Evolutionary conservation across 2,888 invertebrate species (phyloP), one percentile per base, ranked within the genome.

Genomic region (Pollenia griseotomentosa): DNA sequence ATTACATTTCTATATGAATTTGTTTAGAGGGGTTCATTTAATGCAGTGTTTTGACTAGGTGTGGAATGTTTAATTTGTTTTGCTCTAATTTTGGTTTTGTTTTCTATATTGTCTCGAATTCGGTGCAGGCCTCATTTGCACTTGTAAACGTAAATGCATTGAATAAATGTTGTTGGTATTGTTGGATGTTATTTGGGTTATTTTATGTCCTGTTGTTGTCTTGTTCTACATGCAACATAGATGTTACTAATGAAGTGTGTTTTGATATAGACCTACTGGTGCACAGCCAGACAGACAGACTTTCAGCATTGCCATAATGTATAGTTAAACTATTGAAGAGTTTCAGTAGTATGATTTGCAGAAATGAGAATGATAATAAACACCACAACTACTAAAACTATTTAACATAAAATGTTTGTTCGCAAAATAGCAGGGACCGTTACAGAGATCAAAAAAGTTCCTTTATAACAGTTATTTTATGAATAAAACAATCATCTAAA

Each of bases 131-230:
- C 70, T 77, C 77, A 73, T 80, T 80, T 83, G 59, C 23, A 61
- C 42, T 61, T 83, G 77, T 73, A 61, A 73, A 48, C 59, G 19
- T 57, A 77, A 83, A 66, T 78, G 66, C 83, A 77, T 48, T 59
- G 53, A 68, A 77, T 55, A 65, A 42, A 70, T 66, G 33, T 55
- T 65, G 53, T n/a, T n/a, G 8, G 14, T 14, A 4, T 40, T 14
- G 51, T 59, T 75, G 42, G 14, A 12, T 71, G 48, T 16, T 48
- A 16, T 70, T 80, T 53, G 33, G 55, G n/a, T 12, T 53, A 23
- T 66, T n/a, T 42, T 57, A 44, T 66, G 16, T 74, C 23, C 33
- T 82, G 57, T 68, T 66, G 23, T 75, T 82, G 66, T 68, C 82
- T 19, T 68, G 82, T 75, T 42, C 9, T 53, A 75, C 75, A 68